A percentile compares a stretch with the other conserved stretches of the same genome.
Conservation (phyloP, 2,797 vertebrate species). For the Anguilla pacifica region DNA sequence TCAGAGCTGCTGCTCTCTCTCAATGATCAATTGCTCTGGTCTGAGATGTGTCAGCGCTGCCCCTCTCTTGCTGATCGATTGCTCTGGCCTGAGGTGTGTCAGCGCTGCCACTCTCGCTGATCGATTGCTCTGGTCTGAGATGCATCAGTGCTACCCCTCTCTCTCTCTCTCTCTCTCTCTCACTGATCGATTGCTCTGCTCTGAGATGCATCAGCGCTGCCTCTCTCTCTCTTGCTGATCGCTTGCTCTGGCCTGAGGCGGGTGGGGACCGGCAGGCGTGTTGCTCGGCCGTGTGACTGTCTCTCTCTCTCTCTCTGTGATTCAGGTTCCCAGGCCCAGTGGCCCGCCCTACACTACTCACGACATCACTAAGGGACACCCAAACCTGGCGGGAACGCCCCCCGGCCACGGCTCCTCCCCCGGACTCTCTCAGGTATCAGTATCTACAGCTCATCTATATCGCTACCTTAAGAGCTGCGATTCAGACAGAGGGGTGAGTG, state of each 20-base stretch:
- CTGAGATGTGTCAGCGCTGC: not conserved
- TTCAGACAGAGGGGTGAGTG: conserved; percentile 73
- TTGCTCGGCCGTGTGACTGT: not conserved
- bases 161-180: not conserved
- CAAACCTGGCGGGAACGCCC: conserved; percentile 88
- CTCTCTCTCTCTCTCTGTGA: conserved; percentile 66
- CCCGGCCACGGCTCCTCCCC: conserved; percentile 94
- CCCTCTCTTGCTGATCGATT: not conserved
- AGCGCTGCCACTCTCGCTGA: not conserved
- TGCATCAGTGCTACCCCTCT: not conserved
- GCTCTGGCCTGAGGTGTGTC: not conserved
- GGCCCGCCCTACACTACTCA: conserved; percentile 88
- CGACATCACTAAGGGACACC: conserved; percentile 96
- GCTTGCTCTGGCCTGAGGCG: not conserved
- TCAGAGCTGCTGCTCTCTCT: not conserved
- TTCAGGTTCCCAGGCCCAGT: conserved; percentile 89
- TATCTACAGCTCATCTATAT: conserved; percentile 71
- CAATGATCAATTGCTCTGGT: not conserved
- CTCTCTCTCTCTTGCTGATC: not conserved
- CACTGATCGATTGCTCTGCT: not conserved
- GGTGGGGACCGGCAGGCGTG: not conserved
- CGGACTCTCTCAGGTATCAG: conserved; percentile 93
- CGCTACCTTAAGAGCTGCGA: conserved; percentile 79
- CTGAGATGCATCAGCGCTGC: not conserved
- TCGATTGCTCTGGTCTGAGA: not conserved